These are phyloP conservation scores for Ethmia dodecea DNA, from an alignment of 2,888 invertebrate genomes.

Conservation along the genomic window DNA sequence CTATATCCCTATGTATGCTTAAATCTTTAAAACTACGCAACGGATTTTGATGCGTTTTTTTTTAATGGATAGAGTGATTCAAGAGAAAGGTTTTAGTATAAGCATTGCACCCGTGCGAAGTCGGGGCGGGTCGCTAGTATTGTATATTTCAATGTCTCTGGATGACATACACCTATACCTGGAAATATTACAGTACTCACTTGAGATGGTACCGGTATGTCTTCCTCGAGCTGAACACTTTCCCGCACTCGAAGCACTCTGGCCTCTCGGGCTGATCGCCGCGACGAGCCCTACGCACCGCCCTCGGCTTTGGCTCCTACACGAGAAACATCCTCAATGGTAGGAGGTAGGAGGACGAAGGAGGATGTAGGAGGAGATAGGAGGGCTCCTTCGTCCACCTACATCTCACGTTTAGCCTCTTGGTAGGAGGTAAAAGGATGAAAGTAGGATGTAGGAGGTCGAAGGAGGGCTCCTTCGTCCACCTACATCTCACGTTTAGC, in stretches of 20 bases:
- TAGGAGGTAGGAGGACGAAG: neutral
- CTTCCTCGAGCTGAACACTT: conserved; percentile 60
- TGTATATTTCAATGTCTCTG: neutral
- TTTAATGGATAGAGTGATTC: no score
- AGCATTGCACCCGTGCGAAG: no score
- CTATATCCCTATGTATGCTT: no score
- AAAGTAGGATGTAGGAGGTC: neutral
- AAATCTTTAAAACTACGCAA: no score
- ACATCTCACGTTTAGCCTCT: neutral
- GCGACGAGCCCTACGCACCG: no score
- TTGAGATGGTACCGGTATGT: conserved; percentile 61
- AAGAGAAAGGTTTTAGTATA: no score
- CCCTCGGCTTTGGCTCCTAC: no score
- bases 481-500: neutral
- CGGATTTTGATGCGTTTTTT: no score
- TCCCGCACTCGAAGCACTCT: conserved; percentile 58
- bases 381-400: neutral
- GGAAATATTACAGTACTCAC: conserved; percentile 26
- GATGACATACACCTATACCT: neutral
- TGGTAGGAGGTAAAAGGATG: neutral
- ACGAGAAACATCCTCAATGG: neutral
- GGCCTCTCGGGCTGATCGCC: conserved; percentile 41
- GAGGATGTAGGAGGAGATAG: neutral
- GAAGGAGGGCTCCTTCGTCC: neutral
- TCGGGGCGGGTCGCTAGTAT: no score